phyloP scores from a whole-genome alignment of 2,888 invertebrate genomes.

The Oscheius sp. region DNA sequence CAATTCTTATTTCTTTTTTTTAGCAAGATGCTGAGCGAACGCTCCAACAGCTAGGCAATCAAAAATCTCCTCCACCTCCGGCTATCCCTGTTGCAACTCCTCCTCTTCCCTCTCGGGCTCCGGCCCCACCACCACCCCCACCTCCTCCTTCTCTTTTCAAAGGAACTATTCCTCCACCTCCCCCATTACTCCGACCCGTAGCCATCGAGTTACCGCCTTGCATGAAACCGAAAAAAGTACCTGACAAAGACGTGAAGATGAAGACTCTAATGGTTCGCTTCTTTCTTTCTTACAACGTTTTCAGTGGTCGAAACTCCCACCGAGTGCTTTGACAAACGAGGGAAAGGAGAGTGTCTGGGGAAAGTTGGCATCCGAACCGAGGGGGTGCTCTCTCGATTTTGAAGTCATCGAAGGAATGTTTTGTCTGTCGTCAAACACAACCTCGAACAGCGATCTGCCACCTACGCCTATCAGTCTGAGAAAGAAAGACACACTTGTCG shows the following conservation, averaged over 20 bases:
- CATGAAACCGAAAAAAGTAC: slow-evolving; percentile 38
- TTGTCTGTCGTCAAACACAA: not conserved
- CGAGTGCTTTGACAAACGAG: slow-evolving; percentile 8
- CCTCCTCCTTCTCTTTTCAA: not conserved
- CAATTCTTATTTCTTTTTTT: not conserved
- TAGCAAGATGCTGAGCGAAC: slow-evolving; percentile 21
- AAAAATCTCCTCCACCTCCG: not conserved
- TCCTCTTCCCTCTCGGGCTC: not conserved
- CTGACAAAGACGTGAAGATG: slow-evolving; percentile 43
- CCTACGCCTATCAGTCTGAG: not conserved
- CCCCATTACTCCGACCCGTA: not conserved
- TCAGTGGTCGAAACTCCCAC: slow-evolving; percentile 33
- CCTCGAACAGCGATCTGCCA: not conserved
- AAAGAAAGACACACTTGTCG: slow-evolving; percentile 34
- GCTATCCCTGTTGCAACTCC: not conserved
- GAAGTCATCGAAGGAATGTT: slow-evolving; percentile 33
- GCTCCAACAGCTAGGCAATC: not conserved
- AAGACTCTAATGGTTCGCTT: slow-evolving; percentile 36
- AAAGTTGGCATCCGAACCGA: slow-evolving; percentile 19
- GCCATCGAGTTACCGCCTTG: slow-evolving; percentile 31
- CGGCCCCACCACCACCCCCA: slow-evolving; percentile 15
- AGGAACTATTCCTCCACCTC: not conserved
- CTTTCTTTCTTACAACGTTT: not conserved
- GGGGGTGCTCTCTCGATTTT: slow-evolving; percentile 28
- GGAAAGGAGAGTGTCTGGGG: slow-evolving; percentile 32